phyloP scores from a whole-genome alignment of 2,888 invertebrate species.

The Unio delphinus region DNA sequence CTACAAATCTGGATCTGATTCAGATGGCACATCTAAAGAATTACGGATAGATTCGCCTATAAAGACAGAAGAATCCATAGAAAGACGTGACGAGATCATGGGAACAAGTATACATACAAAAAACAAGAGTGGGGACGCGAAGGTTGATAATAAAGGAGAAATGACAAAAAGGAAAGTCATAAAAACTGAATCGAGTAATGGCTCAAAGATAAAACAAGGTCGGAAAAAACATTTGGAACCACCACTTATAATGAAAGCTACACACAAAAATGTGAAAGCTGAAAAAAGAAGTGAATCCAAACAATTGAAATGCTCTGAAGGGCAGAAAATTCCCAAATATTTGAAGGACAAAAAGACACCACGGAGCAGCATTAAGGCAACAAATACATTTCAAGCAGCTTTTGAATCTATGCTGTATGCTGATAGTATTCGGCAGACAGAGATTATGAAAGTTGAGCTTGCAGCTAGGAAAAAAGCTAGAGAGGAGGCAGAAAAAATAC shows the following conservation, averaged over 20 bases:
- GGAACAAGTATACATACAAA: background rate
- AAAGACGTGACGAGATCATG: background rate
- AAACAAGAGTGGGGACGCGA: background rate
- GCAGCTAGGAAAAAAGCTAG: background rate
- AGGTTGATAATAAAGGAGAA: constrained; percentile 10
- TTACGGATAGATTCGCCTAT: constrained; percentile 9
- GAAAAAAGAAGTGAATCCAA: background rate
- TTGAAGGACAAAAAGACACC: constrained; percentile 22
- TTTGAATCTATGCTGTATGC: constrained; percentile 28
- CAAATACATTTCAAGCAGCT: constrained; percentile 33
- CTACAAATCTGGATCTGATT: background rate
- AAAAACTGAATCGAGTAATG: background rate
- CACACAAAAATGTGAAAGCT: background rate
- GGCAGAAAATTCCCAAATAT: constrained; percentile 25
- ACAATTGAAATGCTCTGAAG: constrained; percentile 1
- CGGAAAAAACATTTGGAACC: constrained; percentile 3
- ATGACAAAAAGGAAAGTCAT: constrained; percentile 5
- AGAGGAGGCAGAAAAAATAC: constrained; percentile 1
- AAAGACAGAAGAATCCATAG: constrained; percentile 15
- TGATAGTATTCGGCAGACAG: no score
- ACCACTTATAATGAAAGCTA: background rate
- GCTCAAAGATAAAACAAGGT: background rate
- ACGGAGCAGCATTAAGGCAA: constrained; percentile 8
- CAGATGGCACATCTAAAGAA: background rate
- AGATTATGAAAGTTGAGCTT: background rate